Conservation (phyloP, 2,888 invertebrate genomes). For the Drosophila antonietae region DNA sequence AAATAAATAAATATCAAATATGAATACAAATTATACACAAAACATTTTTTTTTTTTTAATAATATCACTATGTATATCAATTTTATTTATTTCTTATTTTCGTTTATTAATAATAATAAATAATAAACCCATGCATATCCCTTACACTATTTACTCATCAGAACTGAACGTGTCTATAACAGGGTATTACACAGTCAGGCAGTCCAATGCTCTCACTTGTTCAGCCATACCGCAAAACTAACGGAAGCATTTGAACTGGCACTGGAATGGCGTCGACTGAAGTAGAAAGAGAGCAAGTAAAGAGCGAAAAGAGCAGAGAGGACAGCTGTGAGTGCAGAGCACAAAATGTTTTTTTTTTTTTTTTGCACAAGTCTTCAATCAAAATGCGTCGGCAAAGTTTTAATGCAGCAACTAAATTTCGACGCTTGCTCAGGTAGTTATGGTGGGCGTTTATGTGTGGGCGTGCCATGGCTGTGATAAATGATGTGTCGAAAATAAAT, state of each 20-base stretch:
- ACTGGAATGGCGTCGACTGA: not conserved
- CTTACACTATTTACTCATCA: not conserved
- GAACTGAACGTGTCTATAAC: not conserved
- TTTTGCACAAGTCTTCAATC: slow-evolving; percentile 67
- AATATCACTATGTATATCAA: no score
- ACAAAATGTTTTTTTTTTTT: slow-evolving; percentile 26
- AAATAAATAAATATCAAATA: no score
- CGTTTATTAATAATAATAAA: no score
- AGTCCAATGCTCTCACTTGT: no score
- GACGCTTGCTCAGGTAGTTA: slow-evolving; percentile 2
- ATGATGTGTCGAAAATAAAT: slow-evolving; percentile 81
- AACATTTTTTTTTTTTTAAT: no score
- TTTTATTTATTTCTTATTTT: no score
- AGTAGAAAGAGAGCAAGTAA: not conserved
- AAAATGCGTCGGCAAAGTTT: slow-evolving; percentile 77
- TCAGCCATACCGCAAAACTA: slow-evolving; percentile 13
- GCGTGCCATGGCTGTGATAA: slow-evolving; percentile 63
- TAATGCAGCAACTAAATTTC: slow-evolving; percentile 55
- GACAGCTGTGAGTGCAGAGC: not conserved
- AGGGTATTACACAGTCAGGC: not conserved
- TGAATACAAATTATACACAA: no score
- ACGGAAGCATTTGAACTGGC: slow-evolving; percentile 7
- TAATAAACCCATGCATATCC: not conserved
- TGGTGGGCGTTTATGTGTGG: slow-evolving; percentile 16
- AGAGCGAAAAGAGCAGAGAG: not conserved